Evolutionary conservation across 2,888 invertebrate species (phyloP), one percentile per base, ranked within the genome.

Genomic region (Stenolophus ochropezus): DNA sequence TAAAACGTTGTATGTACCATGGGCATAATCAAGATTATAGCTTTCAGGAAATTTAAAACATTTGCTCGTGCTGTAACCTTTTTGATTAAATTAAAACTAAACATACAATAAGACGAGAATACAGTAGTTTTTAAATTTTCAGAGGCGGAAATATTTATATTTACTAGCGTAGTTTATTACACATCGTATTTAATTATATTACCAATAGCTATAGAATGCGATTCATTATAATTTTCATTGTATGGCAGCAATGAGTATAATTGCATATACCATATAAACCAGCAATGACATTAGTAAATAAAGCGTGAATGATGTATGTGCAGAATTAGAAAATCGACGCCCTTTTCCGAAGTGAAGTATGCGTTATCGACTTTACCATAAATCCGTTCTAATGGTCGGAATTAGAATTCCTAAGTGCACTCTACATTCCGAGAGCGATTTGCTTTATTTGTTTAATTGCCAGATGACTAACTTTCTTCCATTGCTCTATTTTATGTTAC

Each of bases 401-500:
- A 21, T 61, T 61, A 56, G 61, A 23, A 61, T 61, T 61, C 61
- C 61, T 61, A 61, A 61, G 61, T 61, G 61, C 61, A 61, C 61
- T 61, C 25, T 61, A 25, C 61, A 61, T 61, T 61, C 61, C 61
- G 14, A 1, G 14, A 23, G 23, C 23, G 25, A 61, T 61, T 61
- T 61, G 21, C 61, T 61, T 61, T 61, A 61, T 61, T 61, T 61
- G n/a, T 61, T 23, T 25, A 61, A 61, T 61, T 61, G 14, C 18
- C 16, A 20, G 18, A 6, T 16, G 56, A 61, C 23, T 23, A n/a
- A 61, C 61, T 61, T 25, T 61, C 61, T 61, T 61, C 25, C 21
- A 25, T 61, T 61, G 23, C 61, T 61, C 14, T 23, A 25, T 61
- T 61, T 56, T 42, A 42, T 42, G 33, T 42, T 42, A 42, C 33